Evolutionary conservation across 2,888 invertebrate species (phyloP).

Genomic region (Spisula solida): DNA sequence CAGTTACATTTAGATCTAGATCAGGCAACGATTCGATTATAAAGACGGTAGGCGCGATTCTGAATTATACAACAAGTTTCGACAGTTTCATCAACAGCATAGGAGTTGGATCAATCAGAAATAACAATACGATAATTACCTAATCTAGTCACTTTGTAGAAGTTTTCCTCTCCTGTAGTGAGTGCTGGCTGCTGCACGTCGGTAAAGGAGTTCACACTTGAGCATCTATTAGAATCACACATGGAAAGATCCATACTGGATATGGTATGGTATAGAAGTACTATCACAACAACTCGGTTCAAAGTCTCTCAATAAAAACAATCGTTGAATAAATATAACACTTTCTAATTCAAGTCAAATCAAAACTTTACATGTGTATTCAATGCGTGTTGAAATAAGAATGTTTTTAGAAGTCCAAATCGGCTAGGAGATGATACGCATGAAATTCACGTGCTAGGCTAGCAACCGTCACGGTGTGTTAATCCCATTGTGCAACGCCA

Average conservation of each 20-base stretch:
- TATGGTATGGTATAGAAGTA: not conserved
- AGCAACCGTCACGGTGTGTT: not conserved
- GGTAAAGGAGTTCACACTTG: not conserved
- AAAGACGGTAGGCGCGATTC: too few species aligned
- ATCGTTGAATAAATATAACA: not conserved
- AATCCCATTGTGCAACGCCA: not conserved
- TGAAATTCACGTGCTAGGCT: not conserved
- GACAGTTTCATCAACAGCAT: too few species aligned
- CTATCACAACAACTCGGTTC: not conserved
- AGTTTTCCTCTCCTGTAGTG: not conserved
- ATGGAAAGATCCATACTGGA: not conserved
- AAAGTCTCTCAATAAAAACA: not conserved
- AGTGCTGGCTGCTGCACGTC: not conserved
- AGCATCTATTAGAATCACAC: not conserved
- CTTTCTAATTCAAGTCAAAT: not conserved
- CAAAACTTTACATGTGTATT: slow-evolving; percentile 1
- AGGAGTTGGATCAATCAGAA: too few species aligned
- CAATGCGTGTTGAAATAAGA: not conserved
- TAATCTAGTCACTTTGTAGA: not conserved
- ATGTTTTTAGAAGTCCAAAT: slow-evolving; percentile 1
- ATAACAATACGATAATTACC: too few species aligned
- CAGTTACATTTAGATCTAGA: too few species aligned
- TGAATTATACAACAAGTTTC: too few species aligned
- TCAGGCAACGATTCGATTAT: too few species aligned
- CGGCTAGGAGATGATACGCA: not conserved